phyloP scores from a whole-genome alignment of 2,888 invertebrate species.

The Ophonus ardosiacus region DNA sequence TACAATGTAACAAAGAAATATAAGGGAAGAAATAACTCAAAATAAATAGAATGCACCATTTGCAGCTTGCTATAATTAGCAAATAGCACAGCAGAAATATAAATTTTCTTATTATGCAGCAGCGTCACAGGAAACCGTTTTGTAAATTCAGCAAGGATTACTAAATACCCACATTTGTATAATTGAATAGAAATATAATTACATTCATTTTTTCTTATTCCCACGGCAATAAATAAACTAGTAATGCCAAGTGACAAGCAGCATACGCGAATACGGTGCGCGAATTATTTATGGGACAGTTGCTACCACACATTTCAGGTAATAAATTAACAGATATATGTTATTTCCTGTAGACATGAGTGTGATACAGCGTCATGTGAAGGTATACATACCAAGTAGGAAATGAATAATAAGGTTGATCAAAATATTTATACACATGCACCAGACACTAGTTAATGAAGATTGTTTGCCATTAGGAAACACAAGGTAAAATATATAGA shows the following conservation, averaged over 20 bases:
- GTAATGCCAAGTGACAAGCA: slow-evolving; percentile 57
- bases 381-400: background rate
- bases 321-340: slow-evolving; percentile 60
- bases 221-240: slow-evolving; percentile 59
- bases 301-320: slow-evolving; percentile 57
- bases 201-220: slow-evolving; percentile 54
- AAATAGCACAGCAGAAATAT: background rate
- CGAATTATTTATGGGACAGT: slow-evolving; percentile 60
- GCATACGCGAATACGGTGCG: slow-evolving; percentile 50
- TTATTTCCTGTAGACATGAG: slow-evolving; percentile 41
- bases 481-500: no score
- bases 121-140: background rate
- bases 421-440: background rate
- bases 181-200: slow-evolving; percentile 61
- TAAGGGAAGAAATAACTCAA: no score
- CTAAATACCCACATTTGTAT: slow-evolving; percentile 55
- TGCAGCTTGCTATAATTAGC: background rate
- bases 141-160: slow-evolving; percentile 23
- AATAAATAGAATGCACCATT: background rate
- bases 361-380: slow-evolving; percentile 24
- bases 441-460: no score
- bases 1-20: no score
- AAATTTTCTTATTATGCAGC: no score
- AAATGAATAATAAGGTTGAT: slow-evolving; percentile 5
- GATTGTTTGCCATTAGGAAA: no score